Evolutionary conservation across 2,113 vertebrate genomes (phyloP), one percentile per base, ranked within the genome.

Genomic region (Onychostoma macrolepis): DNA sequence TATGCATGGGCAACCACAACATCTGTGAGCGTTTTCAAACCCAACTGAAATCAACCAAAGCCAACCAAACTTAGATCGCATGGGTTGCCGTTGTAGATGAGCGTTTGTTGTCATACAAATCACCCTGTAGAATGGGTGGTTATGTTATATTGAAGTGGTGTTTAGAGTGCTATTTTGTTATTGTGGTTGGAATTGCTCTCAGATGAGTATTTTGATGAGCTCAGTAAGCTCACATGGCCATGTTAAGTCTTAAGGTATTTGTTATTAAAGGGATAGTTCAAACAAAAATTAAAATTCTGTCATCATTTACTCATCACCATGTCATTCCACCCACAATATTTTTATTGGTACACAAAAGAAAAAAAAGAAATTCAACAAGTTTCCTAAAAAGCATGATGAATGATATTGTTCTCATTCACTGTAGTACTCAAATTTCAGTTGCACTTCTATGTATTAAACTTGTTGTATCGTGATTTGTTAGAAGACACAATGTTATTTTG

Each of bases 171-270:
- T 53, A 56, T 63, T 79, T 74, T 41, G 41, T 80, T 50, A 19
- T 84, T 74, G 53, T 71, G 85, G 63, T 50, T 63, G 76, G 67
- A 41, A 76, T 63, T 56, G 30, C 63, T 79, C 83, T 30, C 36
- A 36, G 56, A 72, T 65, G 84, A 88, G 87, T 63, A 48, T 36
- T 21, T 26, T 63, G 50, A 76, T 85, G 79, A 81, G 69, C 61
- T 88, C 61, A 86, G 84, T 77, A 28, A 61, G 10, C 36, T 88
- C 84, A 56, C 84, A 83, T 67, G 6, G 28, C 28, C 41, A 50
- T 84, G 84, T 80, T 53, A 80, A 74, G 13, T 74, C 10, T 38
- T 7, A 43, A 43, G 71, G 5, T 69, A 81, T 87, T 87, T 58
- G 38, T 65, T 41, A 61, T 83, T 84, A 83, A 86, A 77, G 41